phyloP scores from a whole-genome alignment of 2,888 invertebrate genomes.

The Latheticus oryzae region DNA sequence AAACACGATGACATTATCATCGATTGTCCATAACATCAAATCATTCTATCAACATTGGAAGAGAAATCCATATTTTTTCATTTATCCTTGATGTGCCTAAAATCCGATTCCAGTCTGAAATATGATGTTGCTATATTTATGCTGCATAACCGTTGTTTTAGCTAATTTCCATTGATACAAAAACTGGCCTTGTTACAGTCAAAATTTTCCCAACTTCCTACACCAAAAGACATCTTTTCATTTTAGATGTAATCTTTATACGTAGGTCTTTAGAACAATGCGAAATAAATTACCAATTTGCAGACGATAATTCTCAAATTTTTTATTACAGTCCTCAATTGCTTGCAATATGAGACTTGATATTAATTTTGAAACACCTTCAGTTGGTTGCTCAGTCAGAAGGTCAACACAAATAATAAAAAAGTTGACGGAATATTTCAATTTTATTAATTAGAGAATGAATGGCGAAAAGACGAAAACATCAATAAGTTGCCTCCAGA shows the following conservation, averaged over 20 bases:
- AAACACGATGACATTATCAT: slow-evolving; percentile 1
- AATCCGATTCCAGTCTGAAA: too few species aligned
- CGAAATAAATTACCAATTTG: slow-evolving; percentile 34
- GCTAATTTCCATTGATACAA: background rate
- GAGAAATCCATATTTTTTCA: too few species aligned
- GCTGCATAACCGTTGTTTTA: background rate
- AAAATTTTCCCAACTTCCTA: slow-evolving; percentile 13
- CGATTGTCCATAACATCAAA: background rate
- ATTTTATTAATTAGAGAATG: slow-evolving; percentile 5
- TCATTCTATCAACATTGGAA: too few species aligned
- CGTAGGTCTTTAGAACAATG: slow-evolving; percentile 34
- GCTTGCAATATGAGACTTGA: slow-evolving; percentile 4
- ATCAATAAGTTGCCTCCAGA: slow-evolving; percentile 11
- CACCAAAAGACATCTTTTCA: slow-evolving; percentile 18
- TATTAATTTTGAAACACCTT: slow-evolving; percentile 6
- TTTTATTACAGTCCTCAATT: slow-evolving; percentile 25
- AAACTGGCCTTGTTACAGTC: slow-evolving; percentile 8
- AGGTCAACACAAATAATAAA: slow-evolving; percentile 3
- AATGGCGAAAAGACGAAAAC: slow-evolving; percentile 9
- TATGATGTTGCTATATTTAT: background rate
- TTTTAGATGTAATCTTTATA: slow-evolving; percentile 20
- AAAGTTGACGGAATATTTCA: slow-evolving; percentile 5
- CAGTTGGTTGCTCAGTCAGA: slow-evolving; percentile 2
- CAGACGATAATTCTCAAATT: slow-evolving; percentile 30
- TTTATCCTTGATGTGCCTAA: too few species aligned